A percentile compares a stretch with the other conserved stretches of the same genome.
These are phyloP conservation scores for Cyanoliseus patagonus DNA, from an alignment of 2,113 vertebrate genomes.

Conservation along the genomic window DNA sequence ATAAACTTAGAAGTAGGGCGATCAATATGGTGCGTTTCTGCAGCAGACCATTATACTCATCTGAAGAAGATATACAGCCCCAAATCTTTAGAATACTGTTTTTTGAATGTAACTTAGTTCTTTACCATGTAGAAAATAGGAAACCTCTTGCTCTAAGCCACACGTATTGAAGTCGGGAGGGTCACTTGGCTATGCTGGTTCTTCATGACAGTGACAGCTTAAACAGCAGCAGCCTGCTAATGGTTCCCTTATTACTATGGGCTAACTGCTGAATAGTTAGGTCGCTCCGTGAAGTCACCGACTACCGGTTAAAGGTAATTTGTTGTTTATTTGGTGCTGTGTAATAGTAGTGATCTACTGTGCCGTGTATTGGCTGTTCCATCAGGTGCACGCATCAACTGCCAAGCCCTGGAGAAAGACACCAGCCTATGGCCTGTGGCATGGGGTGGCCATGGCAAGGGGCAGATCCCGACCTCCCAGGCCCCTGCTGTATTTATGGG, in stretches of 20 bases:
- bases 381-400: conserved; percentile 79
- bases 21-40: not conserved
- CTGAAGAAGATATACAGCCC: not conserved
- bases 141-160: not conserved
- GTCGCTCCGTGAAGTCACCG: not conserved
- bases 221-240: not conserved
- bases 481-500: not conserved
- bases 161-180: accelerated
- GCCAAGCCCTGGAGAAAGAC: conserved; percentile 81
- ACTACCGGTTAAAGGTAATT: not conserved
- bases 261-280: not conserved
- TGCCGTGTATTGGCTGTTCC: conserved; percentile 1
- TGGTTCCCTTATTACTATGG: not conserved
- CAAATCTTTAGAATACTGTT: not conserved
- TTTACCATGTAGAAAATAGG: not conserved
- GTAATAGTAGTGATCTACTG: not conserved
- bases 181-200: not conserved
- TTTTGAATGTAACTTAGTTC: not conserved
- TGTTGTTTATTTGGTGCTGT: not conserved
- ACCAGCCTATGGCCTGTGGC: conserved; percentile 79
- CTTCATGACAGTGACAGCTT: not conserved
- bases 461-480: conserved; percentile 54
- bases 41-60: not conserved
- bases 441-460: conserved; percentile 76
- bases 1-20: not conserved